Conservation (phyloP, 2,113 vertebrate genomes). For the Anseranas semipalmata region DNA sequence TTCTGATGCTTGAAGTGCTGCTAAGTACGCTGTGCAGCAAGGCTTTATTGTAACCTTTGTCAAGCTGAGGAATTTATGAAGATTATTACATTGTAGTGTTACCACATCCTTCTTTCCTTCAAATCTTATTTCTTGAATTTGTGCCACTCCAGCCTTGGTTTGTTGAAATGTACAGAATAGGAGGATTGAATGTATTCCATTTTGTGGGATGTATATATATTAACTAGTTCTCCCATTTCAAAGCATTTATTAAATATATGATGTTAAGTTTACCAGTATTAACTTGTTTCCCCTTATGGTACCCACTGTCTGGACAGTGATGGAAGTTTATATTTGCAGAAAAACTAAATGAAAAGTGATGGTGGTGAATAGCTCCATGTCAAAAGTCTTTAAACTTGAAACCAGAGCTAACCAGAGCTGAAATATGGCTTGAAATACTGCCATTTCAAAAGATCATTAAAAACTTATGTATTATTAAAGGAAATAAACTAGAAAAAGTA, state of each 20-base stretch:
- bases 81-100: fast-evolving
- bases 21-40: neutral
- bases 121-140: neutral
- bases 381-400: neutral
- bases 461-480: neutral
- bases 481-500: neutral
- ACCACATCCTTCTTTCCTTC: neutral
- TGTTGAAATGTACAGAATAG: neutral
- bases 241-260: neutral
- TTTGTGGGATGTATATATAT: neutral
- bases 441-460: neutral
- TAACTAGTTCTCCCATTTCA: neutral
- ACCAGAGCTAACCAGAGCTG: neutral
- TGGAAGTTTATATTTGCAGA: neutral
- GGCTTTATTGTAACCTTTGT: neutral
- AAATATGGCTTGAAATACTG: neutral
- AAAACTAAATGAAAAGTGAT: neutral
- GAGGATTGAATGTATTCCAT: neutral
- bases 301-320: neutral
- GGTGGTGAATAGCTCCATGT: neutral
- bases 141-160: neutral
- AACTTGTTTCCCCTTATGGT: neutral
- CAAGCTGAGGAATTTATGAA: neutral
- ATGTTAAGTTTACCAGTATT: neutral
- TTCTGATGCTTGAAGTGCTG: neutral